A percentile compares a stretch with the other conserved stretches of the same genome.
These are phyloP conservation scores for Cryptomyrus ogoouensis DNA, from an alignment of 2,113 vertebrate genomes.

Conservation along the genomic window DNA sequence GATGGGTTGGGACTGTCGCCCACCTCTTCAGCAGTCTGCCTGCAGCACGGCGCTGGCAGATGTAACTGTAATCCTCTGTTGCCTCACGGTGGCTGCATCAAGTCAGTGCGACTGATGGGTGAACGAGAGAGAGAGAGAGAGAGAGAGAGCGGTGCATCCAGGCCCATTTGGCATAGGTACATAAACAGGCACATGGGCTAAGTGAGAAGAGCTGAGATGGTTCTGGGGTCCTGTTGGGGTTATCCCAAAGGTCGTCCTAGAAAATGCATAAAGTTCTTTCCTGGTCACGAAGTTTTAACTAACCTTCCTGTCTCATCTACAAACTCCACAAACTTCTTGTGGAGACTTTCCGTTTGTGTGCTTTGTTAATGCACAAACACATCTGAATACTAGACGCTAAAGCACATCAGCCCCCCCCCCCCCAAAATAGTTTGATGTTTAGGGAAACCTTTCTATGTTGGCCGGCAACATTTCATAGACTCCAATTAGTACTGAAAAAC, in stretches of 20 bases:
- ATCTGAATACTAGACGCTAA: not conserved
- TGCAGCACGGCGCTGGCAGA: too few relatives aligned
- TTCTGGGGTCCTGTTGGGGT: not conserved
- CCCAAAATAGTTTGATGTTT: not conserved
- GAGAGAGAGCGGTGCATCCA: not conserved
- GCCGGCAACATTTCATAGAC: not conserved
- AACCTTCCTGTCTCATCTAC: not conserved
- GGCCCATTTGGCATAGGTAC: not conserved
- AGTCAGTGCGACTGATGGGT: not conserved
- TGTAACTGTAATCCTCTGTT: constrained; percentile 3
- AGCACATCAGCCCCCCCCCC: not conserved
- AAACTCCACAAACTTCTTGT: not conserved
- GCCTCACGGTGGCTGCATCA: constrained; percentile 9
- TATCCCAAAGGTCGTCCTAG: not conserved
- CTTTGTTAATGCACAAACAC: not conserved
- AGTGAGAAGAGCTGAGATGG: not conserved
- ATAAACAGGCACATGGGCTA: not conserved
- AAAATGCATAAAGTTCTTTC: not conserved
- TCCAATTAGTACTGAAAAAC: not conserved
- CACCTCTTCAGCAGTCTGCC: not conserved
- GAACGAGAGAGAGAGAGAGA: not conserved
- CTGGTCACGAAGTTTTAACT: not conserved
- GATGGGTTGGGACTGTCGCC: not conserved
- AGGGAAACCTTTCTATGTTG: not conserved
- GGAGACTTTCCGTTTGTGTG: not conserved